A percentile compares a stretch with the other conserved stretches of the same genome.
phyloP scores from a whole-genome alignment of 2,113 vertebrate genomes.

The Capreolus pygargus region DNA sequence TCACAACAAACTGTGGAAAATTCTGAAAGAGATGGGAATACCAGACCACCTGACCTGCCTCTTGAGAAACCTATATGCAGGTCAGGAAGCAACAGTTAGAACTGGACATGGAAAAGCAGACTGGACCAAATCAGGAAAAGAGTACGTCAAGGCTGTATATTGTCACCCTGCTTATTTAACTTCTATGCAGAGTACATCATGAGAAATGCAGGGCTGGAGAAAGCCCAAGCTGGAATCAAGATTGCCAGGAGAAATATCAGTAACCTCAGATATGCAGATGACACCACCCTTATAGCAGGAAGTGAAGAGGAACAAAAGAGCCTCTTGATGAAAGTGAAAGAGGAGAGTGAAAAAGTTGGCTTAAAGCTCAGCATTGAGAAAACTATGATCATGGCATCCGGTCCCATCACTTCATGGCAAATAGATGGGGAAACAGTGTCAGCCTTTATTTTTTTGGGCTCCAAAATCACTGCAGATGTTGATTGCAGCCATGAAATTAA shows the following conservation, averaged over 20 bases:
- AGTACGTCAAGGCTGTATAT: background rate
- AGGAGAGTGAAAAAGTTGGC: background rate
- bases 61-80: background rate
- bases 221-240: background rate
- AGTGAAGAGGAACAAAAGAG: background rate
- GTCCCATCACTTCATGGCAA: background rate
- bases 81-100: background rate
- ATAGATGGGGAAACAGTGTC: background rate
- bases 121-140: background rate
- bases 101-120: background rate
- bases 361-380: background rate
- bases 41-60: background rate
- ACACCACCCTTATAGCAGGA: background rate
- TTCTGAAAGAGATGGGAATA: background rate
- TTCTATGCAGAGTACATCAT: background rate
- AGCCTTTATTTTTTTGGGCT: fast-evolving
- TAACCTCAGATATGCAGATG: background rate
- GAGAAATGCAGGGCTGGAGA: background rate
- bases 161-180: background rate
- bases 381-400: background rate
- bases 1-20: background rate
- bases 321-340: background rate
- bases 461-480: background rate
- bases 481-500: background rate
- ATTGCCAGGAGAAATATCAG: background rate